Percentiles rank a stretch among this genome's conserved stretches.
Evolutionary conservation across 1,140 invertebrate species (phyloP).

Genomic region (Brachionus asplanchnoidis): DNA sequence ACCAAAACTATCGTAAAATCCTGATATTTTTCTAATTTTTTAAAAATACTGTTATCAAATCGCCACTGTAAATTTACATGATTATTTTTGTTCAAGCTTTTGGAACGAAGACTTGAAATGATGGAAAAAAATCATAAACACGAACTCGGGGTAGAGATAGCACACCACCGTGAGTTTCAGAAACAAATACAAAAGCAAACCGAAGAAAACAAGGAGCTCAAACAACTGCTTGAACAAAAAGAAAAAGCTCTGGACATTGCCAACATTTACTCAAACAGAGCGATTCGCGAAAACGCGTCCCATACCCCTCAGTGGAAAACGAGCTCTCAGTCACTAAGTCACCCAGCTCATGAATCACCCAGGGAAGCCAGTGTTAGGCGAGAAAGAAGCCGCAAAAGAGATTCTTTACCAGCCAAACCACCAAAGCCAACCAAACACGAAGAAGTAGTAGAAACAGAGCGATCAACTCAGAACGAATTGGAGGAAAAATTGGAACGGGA

Average conservation of each 20-base stretch:
- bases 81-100: neutral
- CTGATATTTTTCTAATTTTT: too few species aligned
- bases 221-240: neutral
- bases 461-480: neutral
- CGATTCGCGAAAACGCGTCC: neutral
- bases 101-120: conserved; percentile 27
- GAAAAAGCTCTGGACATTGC: conserved; percentile 23
- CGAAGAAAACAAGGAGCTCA: conserved; percentile 16
- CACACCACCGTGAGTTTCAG: conserved; percentile 6
- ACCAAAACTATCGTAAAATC: too few species aligned
- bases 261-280: conserved; percentile 27
- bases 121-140: conserved; percentile 40
- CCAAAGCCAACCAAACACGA: neutral
- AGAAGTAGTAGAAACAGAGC: neutral
- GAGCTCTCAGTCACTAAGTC: conserved; percentile 24
- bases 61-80: too few species aligned
- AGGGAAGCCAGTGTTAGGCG: neutral
- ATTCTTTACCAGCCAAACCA: neutral
- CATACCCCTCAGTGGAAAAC: neutral
- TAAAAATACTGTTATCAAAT: too few species aligned
- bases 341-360: neutral
- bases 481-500: neutral
- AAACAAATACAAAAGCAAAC: conserved; percentile 36
- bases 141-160: conserved; percentile 20
- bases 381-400: conserved; percentile 12